phyloP scores from a whole-genome alignment of 2,113 vertebrate genomes.

The Ursus arctos region DNA sequence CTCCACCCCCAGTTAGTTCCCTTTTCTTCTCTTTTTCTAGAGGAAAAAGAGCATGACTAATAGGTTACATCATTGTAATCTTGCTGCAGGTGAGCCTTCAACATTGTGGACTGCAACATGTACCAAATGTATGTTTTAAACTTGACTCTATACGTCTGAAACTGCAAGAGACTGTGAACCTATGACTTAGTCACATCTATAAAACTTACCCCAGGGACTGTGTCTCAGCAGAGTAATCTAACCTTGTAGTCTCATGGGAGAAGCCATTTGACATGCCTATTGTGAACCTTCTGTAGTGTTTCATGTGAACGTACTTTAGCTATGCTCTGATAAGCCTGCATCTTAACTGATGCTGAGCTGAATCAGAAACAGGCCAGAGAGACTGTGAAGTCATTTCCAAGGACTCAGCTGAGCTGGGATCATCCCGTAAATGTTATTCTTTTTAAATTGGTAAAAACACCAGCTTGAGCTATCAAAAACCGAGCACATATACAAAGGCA shows the following conservation, averaged over 20 bases:
- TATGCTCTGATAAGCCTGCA: neutral
- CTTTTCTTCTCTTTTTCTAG: neutral
- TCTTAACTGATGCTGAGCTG: neutral
- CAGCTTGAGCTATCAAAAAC: neutral
- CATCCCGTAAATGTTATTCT: neutral
- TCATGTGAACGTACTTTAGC: neutral
- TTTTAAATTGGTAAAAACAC: neutral
- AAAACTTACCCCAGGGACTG: neutral
- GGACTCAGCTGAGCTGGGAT: neutral
- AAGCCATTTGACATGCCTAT: neutral
- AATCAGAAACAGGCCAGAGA: neutral
- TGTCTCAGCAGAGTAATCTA: neutral
- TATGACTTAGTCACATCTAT: neutral
- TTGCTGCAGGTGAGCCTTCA: neutral
- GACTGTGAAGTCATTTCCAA: neutral
- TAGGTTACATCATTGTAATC: neutral
- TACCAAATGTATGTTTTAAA: neutral
- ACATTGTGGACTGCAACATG: neutral
- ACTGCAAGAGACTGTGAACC: neutral
- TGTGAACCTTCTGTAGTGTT: neutral
- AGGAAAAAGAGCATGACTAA: neutral
- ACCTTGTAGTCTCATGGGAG: neutral
- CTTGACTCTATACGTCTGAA: neutral
- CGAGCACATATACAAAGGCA: neutral
- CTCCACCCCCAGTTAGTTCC: neutral